These are phyloP conservation scores for Hartigia nigra DNA, from an alignment of 2,888 invertebrate genomes.

Conservation along the genomic window DNA sequence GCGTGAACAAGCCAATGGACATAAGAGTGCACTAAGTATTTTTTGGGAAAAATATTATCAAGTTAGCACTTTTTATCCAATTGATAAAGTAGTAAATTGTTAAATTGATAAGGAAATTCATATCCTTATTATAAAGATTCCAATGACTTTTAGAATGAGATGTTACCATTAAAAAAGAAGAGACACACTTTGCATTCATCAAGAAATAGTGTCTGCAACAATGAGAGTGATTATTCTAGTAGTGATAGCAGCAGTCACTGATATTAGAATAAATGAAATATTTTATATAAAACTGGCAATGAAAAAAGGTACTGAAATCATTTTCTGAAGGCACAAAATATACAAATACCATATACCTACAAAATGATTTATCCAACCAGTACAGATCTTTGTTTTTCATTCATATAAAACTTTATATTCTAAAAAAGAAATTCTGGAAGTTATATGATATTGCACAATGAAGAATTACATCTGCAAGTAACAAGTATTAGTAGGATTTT, in stretches of 20 bases:
- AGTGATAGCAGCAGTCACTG: background rate
- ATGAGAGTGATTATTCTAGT: background rate
- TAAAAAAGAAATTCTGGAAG: background rate
- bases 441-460: background rate
- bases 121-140: background rate
- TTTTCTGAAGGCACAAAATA: background rate
- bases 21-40: background rate
- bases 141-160: background rate
- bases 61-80: background rate
- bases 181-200: background rate
- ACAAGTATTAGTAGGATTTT: background rate
- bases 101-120: background rate
- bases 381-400: too few species aligned
- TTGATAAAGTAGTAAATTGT: background rate
- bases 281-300: background rate
- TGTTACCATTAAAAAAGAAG: background rate
- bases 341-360: too few species aligned
- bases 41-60: slow-evolving; percentile 5
- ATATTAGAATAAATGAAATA: background rate
- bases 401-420: background rate
- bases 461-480: background rate
- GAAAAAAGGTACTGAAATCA: background rate
- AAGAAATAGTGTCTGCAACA: background rate
- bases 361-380: too few species aligned
- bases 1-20: slow-evolving; percentile 1